These are phyloP conservation scores for Ctenomys sociabilis DNA, from an alignment of 2,113 vertebrate species.

Conservation along the genomic window DNA sequence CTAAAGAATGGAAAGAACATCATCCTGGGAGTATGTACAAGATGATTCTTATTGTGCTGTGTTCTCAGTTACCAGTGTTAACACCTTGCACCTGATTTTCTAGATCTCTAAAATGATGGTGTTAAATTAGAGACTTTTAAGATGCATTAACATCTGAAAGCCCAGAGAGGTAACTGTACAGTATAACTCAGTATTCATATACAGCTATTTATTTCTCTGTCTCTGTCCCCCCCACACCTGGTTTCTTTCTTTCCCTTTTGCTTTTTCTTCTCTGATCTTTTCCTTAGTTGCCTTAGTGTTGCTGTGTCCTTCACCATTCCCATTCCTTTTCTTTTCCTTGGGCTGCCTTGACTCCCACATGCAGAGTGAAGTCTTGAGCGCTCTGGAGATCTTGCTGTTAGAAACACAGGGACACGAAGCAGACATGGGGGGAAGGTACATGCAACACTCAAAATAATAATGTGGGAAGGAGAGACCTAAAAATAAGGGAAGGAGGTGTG, in stretches of 20 bases:
- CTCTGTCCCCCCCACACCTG: no score
- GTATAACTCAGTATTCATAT: background rate
- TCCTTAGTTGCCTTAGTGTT: background rate
- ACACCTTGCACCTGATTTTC: background rate
- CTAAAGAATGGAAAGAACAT: background rate
- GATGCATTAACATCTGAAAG: constrained; percentile 24
- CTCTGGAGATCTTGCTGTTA: constrained; percentile 12
- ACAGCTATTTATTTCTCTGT: background rate
- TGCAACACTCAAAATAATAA: constrained; percentile 69
- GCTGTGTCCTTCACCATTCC: background rate
- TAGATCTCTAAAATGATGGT: background rate
- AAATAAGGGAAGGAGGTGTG: constrained; percentile 79
- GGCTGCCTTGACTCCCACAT: background rate
- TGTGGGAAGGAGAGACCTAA: constrained; percentile 76
- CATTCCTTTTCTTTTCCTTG: background rate
- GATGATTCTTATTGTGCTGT: background rate
- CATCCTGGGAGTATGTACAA: background rate
- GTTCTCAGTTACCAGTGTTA: background rate
- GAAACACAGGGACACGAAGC: background rate
- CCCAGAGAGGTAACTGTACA: background rate
- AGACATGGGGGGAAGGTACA: constrained; percentile 19
- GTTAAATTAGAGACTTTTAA: background rate
- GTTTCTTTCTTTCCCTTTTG: background rate
- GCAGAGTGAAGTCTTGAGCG: background rate
- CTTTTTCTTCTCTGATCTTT: background rate